These are phyloP conservation scores for Rhimphoctona megacephalus DNA, from an alignment of 2,888 invertebrate genomes.

Conservation along the genomic window DNA sequence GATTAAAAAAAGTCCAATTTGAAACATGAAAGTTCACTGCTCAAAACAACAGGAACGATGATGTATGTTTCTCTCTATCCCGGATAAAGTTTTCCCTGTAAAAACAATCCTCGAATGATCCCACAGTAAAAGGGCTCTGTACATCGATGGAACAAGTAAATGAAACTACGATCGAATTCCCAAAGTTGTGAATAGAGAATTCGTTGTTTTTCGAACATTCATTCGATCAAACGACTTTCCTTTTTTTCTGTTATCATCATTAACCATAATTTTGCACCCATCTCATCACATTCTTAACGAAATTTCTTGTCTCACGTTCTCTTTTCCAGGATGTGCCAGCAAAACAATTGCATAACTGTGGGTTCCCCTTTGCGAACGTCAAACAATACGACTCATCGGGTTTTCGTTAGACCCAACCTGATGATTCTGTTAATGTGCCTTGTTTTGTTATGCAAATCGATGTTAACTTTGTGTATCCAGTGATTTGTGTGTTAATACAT, in stretches of 20 bases:
- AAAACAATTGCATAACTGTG: conserved; percentile 66
- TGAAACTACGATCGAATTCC: background rate
- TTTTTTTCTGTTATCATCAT: background rate
- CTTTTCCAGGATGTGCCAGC: conserved; percentile 64
- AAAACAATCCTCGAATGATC: background rate
- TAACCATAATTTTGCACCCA: conserved; percentile 1
- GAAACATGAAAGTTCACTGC: conserved; percentile 22
- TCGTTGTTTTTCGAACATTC: background rate
- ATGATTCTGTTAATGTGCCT: conserved; percentile 63
- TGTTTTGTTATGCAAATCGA: conserved; percentile 64
- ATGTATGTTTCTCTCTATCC: conserved; percentile 8
- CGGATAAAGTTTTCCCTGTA: conserved; percentile 19
- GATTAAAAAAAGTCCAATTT: background rate
- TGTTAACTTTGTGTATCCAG: conserved; percentile 64
- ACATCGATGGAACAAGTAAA: conserved; percentile 15
- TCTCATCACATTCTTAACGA: conserved; percentile 43
- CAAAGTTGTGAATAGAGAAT: background rate
- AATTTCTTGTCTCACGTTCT: conserved; percentile 57
- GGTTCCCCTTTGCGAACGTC: conserved; percentile 61
- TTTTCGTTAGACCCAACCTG: conserved; percentile 61
- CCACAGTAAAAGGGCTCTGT: background rate
- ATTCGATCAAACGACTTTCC: background rate
- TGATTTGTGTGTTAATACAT: conserved; percentile 45
- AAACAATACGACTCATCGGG: conserved; percentile 59
- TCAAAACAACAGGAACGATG: background rate